Evolutionary conservation across 2,888 invertebrate genomes (phyloP), one percentile per base, ranked within the genome.

Genomic region (Caenorhabditis sp.): DNA sequence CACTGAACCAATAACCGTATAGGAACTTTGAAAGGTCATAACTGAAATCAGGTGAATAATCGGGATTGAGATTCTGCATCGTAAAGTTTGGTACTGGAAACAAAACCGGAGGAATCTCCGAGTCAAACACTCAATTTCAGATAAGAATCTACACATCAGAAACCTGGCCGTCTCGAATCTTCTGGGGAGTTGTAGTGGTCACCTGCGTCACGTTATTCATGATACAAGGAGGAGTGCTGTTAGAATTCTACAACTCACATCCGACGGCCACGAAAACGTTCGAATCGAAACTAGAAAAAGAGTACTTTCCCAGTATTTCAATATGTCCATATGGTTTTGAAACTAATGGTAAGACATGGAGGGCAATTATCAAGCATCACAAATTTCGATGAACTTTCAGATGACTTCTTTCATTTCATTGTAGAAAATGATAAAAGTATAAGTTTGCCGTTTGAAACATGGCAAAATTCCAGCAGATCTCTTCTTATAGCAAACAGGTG

Each of bases 181-280:
- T 89, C 70, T 89, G 89, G 89, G 85, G 86, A 26, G 87, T 87
- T 12, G 89, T 89, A 8, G 89, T 89, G 12, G 70, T 89, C 19
- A 85, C 85, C 10, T 88, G 89, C 61, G 74, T 89, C 2, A 85
- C 84, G 0, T 66, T 89, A 7, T 89, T 89, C 47, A 89, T 89
- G 88, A 87, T 86, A 28, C 89, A 89, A 85, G 77, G 80, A 19
- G 87, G 87, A 19, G 58, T 83, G 6, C 54, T 87, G 38, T 44
- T 87, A 44, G 31, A 77, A 44, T 87, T 85, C 51, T 87, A 87
- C 38, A 41, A 80, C 41, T 79, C 85, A 1, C 85, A 83, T 38
- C 87, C 87, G 6, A 85, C 87, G 6, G 81, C 85, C 4, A 74
- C 73, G 22, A 73, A 85, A 77, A 80, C 56, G 1, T 19, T 59